These are phyloP conservation scores for Eublepharis macularius DNA, from an alignment of 2,113 vertebrate species.

Conservation along the genomic window DNA sequence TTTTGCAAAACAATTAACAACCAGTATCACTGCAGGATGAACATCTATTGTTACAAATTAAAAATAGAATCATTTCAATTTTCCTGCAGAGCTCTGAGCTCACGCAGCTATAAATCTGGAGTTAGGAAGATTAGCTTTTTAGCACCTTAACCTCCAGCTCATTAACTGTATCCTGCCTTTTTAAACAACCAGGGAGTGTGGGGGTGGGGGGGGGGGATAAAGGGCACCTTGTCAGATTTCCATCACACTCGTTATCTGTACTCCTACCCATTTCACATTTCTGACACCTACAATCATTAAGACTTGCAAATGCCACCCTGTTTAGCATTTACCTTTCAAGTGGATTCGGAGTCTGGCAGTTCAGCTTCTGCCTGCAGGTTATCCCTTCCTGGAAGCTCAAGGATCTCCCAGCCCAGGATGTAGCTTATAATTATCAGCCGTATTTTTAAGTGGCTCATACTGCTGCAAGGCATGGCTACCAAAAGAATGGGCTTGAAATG, in stretches of 20 bases:
- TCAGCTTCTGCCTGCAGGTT: slow-evolving; percentile 7
- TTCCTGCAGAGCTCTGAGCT: neutral
- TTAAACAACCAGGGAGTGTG: too few species aligned
- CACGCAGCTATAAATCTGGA: neutral
- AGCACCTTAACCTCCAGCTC: neutral
- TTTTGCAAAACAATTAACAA: neutral
- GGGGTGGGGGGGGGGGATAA: neutral
- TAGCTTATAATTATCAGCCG: slow-evolving; percentile 27
- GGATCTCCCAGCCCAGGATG: slow-evolving; percentile 18
- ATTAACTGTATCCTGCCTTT: slow-evolving; percentile 15
- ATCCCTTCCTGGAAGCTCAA: neutral
- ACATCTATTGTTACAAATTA: neutral
- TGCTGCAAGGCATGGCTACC: slow-evolving; percentile 1
- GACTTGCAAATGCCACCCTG: neutral
- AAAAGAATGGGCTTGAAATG: slow-evolving; percentile 27
- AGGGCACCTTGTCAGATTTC: slow-evolving; percentile 4
- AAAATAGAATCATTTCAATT: slow-evolving; percentile 7
- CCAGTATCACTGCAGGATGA: neutral
- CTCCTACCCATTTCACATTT: neutral
- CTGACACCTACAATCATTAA: neutral
- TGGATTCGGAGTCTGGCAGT: neutral
- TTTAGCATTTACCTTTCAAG: slow-evolving; percentile 4
- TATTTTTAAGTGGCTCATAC: neutral
- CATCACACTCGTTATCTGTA: neutral
- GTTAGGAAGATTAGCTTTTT: neutral